These are phyloP conservation scores for Leptura quadrifasciata DNA, from an alignment of 2,888 invertebrate genomes.

Conservation along the genomic window DNA sequence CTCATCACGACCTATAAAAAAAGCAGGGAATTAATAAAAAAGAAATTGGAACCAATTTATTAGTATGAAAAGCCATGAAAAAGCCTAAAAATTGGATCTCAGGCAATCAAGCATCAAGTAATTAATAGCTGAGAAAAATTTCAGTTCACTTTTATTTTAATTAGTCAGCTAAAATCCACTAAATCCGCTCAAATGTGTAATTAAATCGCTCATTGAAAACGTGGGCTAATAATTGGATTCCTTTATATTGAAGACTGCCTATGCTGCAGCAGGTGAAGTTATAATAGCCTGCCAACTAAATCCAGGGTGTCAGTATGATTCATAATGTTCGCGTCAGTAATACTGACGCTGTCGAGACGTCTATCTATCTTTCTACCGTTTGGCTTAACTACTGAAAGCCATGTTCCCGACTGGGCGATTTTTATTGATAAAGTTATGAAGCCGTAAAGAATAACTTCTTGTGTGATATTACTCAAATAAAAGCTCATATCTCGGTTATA, in stretches of 20 bases:
- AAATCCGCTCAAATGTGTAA: constrained; percentile 23
- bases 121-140: constrained; percentile 20
- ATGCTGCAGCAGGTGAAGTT: constrained; percentile 56
- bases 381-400: constrained; percentile 60
- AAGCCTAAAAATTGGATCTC: not conserved
- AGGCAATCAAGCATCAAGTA: constrained; percentile 8
- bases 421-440: constrained; percentile 58
- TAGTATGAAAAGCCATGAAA: not conserved
- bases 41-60: not conserved
- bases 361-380: constrained; percentile 67
- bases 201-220: constrained; percentile 35
- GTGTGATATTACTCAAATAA: constrained; percentile 35
- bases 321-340: constrained; percentile 69
- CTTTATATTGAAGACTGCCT: constrained; percentile 29
- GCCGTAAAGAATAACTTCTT: constrained; percentile 42
- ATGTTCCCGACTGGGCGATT: constrained; percentile 54
- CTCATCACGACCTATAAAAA: not conserved
- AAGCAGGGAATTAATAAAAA: not conserved
- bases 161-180: constrained; percentile 19
- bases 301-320: constrained; percentile 68
- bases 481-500: not conserved
- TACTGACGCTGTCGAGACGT: constrained; percentile 67
- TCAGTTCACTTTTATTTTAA: constrained; percentile 21
- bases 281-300: constrained; percentile 66
- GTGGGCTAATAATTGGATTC: constrained; percentile 38